Base-by-base conservation (phyloP, 2,888 invertebrate genomes). In the Drosophila conformis region DNA sequence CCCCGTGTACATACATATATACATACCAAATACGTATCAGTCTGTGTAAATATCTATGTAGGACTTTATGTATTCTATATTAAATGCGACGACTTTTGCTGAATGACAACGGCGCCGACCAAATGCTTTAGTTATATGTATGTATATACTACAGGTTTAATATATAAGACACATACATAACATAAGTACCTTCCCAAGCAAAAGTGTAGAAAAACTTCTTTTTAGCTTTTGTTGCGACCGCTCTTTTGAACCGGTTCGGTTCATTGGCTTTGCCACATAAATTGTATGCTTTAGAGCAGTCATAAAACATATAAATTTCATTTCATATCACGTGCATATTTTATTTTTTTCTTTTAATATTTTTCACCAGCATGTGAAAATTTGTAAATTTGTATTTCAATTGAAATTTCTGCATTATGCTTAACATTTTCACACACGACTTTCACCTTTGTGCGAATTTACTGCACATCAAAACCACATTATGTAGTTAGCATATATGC, bases 41-140 rank as follows among this genome's bases (percentile, higher is more conserved):
- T 64, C 67, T 54, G 40, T 70, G 68, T 46, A 64, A 59, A 53
- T 21, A 46, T 38, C 54, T 38, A 65, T 62, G 53, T 29, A 49
- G 51, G 38, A 54, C 38, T 57, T 57, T 57, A 54, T 49, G 68
- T 56, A 35, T 48, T 35, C 18, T 52, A 58, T 70, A 59, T 67
- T 48, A 60, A 73, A 82, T 70, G 68, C 71, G 68, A 74, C 73
- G 78, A 83, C 83, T 85, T 75, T 49, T 78, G 67, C 69, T 76
- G 87, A 89, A 57, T 84, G 89, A 84, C 84, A 88, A 76, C 84
- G 84, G 84, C 83, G 87, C 84, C 82, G 79, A 81, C 77, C 75
- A 62, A 78, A 48, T 56, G 69, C 56, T 49, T 62, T 38, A 69
- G 58, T 25, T 68, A 60, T 38, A 69, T 27, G 46, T 38, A 69